Conservation (phyloP, 2,113 vertebrate species). For the Capricornis sumatraensis region DNA sequence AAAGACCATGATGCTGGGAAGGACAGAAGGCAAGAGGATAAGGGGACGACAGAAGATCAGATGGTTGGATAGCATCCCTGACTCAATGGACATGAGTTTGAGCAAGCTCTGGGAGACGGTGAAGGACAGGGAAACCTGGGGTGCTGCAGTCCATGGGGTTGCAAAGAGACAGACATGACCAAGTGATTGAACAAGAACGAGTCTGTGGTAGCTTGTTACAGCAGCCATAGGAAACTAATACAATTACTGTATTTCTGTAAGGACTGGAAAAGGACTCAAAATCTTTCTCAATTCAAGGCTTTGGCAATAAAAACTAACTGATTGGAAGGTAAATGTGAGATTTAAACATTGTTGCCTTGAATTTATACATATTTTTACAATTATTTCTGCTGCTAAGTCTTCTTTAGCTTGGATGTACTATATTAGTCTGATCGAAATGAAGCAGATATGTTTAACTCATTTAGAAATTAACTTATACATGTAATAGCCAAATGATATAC, state of each 20-base stretch:
- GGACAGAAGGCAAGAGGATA: neutral
- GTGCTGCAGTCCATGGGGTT: neutral
- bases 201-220: neutral
- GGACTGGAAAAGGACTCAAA: neutral
- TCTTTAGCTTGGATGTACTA: neutral
- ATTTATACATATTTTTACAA: neutral
- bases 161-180: neutral
- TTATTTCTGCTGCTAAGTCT: neutral
- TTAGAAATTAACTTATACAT: neutral
- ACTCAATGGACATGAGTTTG: neutral
- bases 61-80: neutral
- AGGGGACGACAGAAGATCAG: neutral
- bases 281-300: neutral
- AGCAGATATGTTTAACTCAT: neutral
- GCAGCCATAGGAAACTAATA: neutral
- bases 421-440: neutral
- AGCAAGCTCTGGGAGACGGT: neutral
- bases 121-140: neutral
- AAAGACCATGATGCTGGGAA: neutral
- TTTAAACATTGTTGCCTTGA: neutral
- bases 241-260: neutral
- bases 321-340: neutral
- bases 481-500: neutral
- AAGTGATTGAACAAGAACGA: neutral
- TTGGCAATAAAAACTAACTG: neutral